phyloP scores from a whole-genome alignment of 2,113 vertebrate species.

The Cyprinodon variegatus region DNA sequence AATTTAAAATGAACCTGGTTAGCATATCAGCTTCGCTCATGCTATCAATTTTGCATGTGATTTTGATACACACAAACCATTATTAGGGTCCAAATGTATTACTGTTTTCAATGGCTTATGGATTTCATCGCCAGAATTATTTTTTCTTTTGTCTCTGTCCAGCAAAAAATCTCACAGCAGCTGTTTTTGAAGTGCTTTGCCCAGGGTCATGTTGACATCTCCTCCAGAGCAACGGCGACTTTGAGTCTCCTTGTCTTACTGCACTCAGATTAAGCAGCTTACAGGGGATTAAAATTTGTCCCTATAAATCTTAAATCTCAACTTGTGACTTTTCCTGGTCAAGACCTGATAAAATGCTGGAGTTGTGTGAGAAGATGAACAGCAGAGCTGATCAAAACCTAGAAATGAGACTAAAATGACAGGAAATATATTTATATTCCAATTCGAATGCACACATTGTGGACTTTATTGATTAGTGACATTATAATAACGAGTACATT shows the following conservation, averaged over 20 bases:
- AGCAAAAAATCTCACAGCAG: constrained; percentile 38
- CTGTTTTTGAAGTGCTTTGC: constrained; percentile 52
- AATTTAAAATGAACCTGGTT: too few species aligned
- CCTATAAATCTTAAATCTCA: constrained; percentile 25
- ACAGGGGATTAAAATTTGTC: constrained; percentile 28
- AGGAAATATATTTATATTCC: neutral
- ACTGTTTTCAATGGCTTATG: neutral
- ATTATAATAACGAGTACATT: too few species aligned
- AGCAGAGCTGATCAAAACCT: too few species aligned
- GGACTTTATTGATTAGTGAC: neutral
- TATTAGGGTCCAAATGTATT: neutral
- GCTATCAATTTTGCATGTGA: too few species aligned
- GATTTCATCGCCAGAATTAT: neutral
- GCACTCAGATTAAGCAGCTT: constrained; percentile 32
- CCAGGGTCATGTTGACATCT: constrained; percentile 60
- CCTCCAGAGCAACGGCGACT: constrained; percentile 23
- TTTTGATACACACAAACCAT: too few species aligned
- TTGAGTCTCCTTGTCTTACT: constrained; percentile 38
- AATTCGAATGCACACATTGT: neutral
- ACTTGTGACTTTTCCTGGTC: constrained; percentile 13
- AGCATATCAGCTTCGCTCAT: too few species aligned
- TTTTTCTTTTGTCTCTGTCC: neutral
- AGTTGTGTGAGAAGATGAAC: neutral
- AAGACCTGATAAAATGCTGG: neutral
- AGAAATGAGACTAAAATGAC: neutral